A percentile compares a stretch with the other conserved stretches of the same genome.
Evolutionary conservation across 2,888 invertebrate genomes (phyloP).

Genomic region (Melinaea menophilus): DNA sequence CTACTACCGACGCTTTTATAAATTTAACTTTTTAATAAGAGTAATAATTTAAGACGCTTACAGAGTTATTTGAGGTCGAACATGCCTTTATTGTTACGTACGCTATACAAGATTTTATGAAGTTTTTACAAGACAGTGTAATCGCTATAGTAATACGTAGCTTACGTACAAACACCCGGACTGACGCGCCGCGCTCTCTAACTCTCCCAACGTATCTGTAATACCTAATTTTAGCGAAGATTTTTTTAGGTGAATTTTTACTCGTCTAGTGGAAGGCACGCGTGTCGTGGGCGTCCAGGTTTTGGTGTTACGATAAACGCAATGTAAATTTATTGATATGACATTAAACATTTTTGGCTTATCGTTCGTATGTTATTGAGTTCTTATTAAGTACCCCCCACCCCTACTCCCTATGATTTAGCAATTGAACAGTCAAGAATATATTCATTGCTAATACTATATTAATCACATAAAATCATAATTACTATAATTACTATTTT

Average conservation of each 20-base stretch:
- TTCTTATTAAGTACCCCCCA: slow-evolving; percentile 38
- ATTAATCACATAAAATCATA: too few species aligned
- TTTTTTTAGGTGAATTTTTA: slow-evolving; percentile 73
- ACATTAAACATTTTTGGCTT: slow-evolving; percentile 78
- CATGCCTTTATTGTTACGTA: slow-evolving; percentile 6
- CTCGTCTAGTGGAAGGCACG: slow-evolving; percentile 64
- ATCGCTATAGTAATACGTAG: neutral
- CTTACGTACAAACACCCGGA: neutral
- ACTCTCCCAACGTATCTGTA: slow-evolving; percentile 56
- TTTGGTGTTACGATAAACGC: slow-evolving; percentile 72
- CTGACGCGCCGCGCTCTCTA: slow-evolving; percentile 26
- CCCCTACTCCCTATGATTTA: neutral
- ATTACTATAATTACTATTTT: too few species aligned
- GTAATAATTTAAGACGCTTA: slow-evolving; percentile 2
- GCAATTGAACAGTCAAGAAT: neutral
- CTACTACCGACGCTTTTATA: neutral
- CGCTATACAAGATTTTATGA: slow-evolving; percentile 8
- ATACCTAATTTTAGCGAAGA: slow-evolving; percentile 64
- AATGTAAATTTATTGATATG: slow-evolving; percentile 75
- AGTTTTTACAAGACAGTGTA: slow-evolving; percentile 5
- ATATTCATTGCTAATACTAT: too few species aligned
- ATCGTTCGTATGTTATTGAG: slow-evolving; percentile 72
- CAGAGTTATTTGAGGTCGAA: slow-evolving; percentile 4
- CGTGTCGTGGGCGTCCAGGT: slow-evolving; percentile 63
- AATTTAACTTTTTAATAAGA: slow-evolving; percentile 5